Conservation (phyloP, 2,797 vertebrate species). For the Mus minutoides region DNA sequence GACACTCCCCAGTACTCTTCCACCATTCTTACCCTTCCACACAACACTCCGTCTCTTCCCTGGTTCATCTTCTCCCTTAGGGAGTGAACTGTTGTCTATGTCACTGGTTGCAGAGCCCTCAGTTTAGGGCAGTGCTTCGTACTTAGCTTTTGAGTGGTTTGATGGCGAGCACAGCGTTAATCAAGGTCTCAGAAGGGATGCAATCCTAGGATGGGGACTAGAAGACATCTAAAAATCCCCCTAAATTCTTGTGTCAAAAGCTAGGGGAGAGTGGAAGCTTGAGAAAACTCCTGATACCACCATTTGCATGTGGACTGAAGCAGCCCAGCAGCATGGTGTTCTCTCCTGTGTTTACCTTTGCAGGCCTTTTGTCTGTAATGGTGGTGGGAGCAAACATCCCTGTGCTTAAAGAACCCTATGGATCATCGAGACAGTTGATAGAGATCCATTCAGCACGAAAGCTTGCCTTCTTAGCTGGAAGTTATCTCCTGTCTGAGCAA, state of each 20-base stretch:
- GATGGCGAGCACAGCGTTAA: not conserved
- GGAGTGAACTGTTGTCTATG: not conserved
- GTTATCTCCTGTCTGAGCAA: not conserved
- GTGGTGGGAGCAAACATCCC: not conserved
- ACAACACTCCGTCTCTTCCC: not conserved
- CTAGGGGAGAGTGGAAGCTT: not conserved
- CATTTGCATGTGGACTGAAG: not conserved
- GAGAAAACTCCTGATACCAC: not conserved
- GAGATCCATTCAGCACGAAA: conserved; percentile 16
- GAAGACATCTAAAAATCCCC: not conserved
- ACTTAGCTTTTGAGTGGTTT: not conserved
- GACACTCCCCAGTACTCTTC: not conserved
- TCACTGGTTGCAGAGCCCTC: not conserved
- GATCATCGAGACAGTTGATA: not conserved
- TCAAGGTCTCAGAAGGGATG: not conserved
- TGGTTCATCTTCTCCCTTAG: not conserved
- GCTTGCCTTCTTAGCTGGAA: conserved; percentile 29
- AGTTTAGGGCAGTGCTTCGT: not conserved
- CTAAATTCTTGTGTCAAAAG: conserved; percentile 34
- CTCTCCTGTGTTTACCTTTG: not conserved
- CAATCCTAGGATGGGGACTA: not conserved
- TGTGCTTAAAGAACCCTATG: not conserved
- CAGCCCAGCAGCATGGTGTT: conserved; percentile 6
- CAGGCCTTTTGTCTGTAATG: conserved; percentile 52
- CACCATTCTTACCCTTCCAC: not conserved